Percentiles rank a stretch among this genome's conserved stretches.
These are phyloP conservation scores for Stegostoma tigrinum DNA, from an alignment of 2,113 vertebrate genomes.

Conservation along the genomic window DNA sequence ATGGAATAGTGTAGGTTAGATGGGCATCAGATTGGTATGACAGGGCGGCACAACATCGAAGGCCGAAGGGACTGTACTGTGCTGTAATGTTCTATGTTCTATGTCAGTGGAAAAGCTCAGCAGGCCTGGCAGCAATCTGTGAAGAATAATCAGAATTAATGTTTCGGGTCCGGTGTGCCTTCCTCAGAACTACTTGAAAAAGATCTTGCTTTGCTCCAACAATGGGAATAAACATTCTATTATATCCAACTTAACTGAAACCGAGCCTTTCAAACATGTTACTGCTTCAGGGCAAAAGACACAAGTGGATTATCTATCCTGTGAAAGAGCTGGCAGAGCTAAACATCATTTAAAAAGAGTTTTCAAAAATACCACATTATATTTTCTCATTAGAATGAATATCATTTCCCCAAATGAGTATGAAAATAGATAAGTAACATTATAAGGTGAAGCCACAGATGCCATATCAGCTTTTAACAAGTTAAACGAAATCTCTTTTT, in stretches of 20 bases:
- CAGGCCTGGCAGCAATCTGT: too few relatives aligned
- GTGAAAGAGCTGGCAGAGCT: not conserved
- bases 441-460: not conserved
- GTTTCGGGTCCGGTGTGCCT: too few relatives aligned
- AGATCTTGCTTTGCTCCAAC: not conserved
- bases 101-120: too few relatives aligned
- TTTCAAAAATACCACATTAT: not conserved
- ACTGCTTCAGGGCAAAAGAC: not conserved
- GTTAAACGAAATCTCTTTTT: not conserved
- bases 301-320: not conserved
- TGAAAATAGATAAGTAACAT: not conserved
- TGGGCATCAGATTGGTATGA: too few relatives aligned
- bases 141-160: too few relatives aligned
- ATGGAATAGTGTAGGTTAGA: too few relatives aligned
- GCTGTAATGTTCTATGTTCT: too few relatives aligned
- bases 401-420: not conserved
- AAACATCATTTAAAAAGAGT: not conserved
- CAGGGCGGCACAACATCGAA: too few relatives aligned
- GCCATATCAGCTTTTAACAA: not conserved
- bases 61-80: too few relatives aligned
- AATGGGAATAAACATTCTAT: not conserved
- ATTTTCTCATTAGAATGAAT: not conserved
- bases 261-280: not conserved
- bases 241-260: not conserved
- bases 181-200: not conserved